Evolutionary conservation across 2,113 vertebrate genomes (phyloP).

Genomic region (Nibea coibor): DNA sequence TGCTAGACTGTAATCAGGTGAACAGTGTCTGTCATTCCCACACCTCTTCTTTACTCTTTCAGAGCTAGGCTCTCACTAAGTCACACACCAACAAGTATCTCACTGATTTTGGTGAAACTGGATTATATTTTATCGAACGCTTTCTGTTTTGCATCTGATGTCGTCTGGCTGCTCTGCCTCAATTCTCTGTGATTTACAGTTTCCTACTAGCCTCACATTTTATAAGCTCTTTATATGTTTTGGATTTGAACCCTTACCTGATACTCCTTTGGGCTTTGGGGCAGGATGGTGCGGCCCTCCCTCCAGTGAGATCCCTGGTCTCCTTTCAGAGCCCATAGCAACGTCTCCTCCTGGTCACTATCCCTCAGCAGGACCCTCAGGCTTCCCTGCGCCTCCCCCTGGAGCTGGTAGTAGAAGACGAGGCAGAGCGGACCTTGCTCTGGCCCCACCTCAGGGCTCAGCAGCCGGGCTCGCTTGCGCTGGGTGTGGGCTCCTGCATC

Average conservation of each 20-base stretch:
- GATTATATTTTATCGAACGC: too few species aligned
- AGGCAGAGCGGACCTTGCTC: conserved; percentile 91
- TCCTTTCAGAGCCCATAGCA: conserved; percentile 90
- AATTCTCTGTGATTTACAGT: too few species aligned
- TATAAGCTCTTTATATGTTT: too few species aligned
- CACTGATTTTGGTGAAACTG: too few species aligned
- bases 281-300: conserved; percentile 93
- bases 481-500: conserved; percentile 87
- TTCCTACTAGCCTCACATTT: too few species aligned
- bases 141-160: too few species aligned
- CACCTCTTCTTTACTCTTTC: too few species aligned
- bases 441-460: conserved; percentile 90
- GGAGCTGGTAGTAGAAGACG: conserved; percentile 92
- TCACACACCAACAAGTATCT: too few species aligned
- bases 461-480: conserved; percentile 88
- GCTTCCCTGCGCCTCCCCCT: conserved; percentile 87
- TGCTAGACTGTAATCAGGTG: too few species aligned
- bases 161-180: too few species aligned
- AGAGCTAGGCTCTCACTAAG: too few species aligned
- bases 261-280: conserved; percentile 92
- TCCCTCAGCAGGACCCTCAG: conserved; percentile 90
- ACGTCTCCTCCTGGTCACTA: conserved; percentile 89
- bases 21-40: too few species aligned
- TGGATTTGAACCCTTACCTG: conserved; percentile 80
- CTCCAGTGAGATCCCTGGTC: conserved; percentile 94